Evolutionary conservation across 1,140 invertebrate genomes (phyloP), one percentile per base, ranked within the genome.

Genomic region (Diorhabda elongata): DNA sequence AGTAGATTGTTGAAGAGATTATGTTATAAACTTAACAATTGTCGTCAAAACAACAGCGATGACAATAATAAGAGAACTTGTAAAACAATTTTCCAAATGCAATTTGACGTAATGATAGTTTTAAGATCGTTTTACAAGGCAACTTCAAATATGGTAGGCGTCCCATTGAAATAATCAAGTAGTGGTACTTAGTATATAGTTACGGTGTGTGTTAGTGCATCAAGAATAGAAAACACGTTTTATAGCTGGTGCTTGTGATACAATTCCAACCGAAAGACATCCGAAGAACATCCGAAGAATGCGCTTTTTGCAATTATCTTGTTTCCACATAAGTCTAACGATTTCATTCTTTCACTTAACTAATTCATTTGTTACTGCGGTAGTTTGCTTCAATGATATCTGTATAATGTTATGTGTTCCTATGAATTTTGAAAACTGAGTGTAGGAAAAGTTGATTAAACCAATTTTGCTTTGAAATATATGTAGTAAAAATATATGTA

Each of bases 191-290:
- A 9, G 58, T 67, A 47, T 67, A 64, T 41, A 7, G n/a, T 60
- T 67, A 60, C 58, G 26, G 58, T 67, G 59, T 67, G 58, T 57
- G 66, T 61, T 60, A 67, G 11, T 3, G 58, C 66, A 67, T 67
- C 47, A 61, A 52, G 58, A 59, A 67, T 60, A 67, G 66, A 60
- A 67, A 61, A 67, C 66, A 67, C 66, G 66, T 67, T 67, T 67
- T 67, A 67, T 67, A 26, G 58, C 66, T 58, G 44, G 64, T 65
- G 58, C 64, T 65, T 65, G 64, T 56, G 64, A 65, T 65, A 65
- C 41, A 65, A 65, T 65, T 65, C n/a, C 64, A 42, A 65, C 58
- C 58, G 64, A 43, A 57, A 52, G n/a, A 52, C 47, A 52, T 52
- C n/a, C 47, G 47, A 52, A 52, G 47, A 58, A 42, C 56, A 65